phyloP scores from a whole-genome alignment of 2,113 vertebrate species.

The Ciconia stormi region DNA sequence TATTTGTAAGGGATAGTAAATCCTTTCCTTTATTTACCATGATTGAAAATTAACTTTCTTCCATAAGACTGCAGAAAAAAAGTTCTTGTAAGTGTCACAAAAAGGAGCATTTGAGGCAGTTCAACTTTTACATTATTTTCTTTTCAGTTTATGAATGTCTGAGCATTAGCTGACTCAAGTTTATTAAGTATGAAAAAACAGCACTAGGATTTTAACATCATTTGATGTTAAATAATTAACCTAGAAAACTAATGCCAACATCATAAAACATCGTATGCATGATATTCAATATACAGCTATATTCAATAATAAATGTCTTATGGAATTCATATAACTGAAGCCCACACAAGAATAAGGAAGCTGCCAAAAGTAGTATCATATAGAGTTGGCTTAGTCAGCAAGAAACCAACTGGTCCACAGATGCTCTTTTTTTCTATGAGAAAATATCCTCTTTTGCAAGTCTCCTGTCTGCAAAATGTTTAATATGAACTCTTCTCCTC shows the following conservation, averaged over 20 bases:
- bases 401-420: conserved; percentile 56
- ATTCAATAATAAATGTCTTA: conserved; percentile 29
- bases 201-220: background rate
- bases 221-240: conserved; percentile 31
- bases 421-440: conserved; percentile 40
- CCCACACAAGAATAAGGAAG: conserved; percentile 31
- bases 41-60: conserved; percentile 27
- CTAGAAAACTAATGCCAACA: background rate
- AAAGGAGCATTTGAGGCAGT: background rate
- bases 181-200: background rate
- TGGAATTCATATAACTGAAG: background rate
- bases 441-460: conserved; percentile 19
- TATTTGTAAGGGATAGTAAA: background rate
- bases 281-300: background rate
- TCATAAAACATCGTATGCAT: background rate
- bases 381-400: conserved; percentile 35
- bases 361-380: conserved; percentile 28
- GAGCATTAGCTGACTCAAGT: background rate
- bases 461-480: conserved; percentile 32
- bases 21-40: background rate
- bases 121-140: background rate
- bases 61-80: background rate
- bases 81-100: background rate
- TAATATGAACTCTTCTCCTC: conserved; percentile 19
- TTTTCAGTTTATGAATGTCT: background rate